Base-by-base conservation (phyloP, 2,888 invertebrate genomes). In the Cheilosia vulpina region DNA sequence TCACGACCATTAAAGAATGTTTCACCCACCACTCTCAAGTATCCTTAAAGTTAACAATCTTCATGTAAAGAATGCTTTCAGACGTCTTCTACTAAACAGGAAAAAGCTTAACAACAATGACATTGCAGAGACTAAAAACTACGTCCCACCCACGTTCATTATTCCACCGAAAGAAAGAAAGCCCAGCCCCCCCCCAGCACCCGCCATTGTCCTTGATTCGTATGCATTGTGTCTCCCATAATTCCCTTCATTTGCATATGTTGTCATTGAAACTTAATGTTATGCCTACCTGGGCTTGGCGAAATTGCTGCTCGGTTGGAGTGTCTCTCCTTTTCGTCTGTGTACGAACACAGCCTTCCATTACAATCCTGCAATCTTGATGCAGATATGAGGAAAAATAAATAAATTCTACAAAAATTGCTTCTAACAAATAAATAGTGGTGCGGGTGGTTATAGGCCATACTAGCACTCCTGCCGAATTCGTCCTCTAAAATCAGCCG, bases 201-300 rank as follows among this genome's bases (percentile, higher is more conserved):
- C 38, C 3, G 2, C 11, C 38, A 63, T 55, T 80, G 75, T 76
- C 71, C 75, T 76, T 80, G 75, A 66, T 76, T 66, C 75, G 15
- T 71, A 75, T 84, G 80, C 80, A 84, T 75, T 84, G 75, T 84
- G 69, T 76, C 84, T 71, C 50, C 75, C 79, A 62, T 79, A 84
- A 84, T 84, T 80, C 75, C 75, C 71, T 66, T 84, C 71, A 84
- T 84, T 84, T 84, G 84, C 84, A 84, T 84, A 84, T 66, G 79
- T 76, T 80, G 80, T 65, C 84, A 84, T 84, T 84, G 84, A 84
- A 80, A 84, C 60, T 84, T 84, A 80, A 80, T 84, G 66, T 66
- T 80, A 84, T 80, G 84, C 80, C 79, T 84, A 66, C 75, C 75
- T 80, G 80, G 73, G 57, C n/a, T 66, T 62, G 57, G 43, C 21